Evolutionary conservation across 2,797 vertebrate genomes (phyloP).

Genomic region (Micropoecilia bifurca): DNA sequence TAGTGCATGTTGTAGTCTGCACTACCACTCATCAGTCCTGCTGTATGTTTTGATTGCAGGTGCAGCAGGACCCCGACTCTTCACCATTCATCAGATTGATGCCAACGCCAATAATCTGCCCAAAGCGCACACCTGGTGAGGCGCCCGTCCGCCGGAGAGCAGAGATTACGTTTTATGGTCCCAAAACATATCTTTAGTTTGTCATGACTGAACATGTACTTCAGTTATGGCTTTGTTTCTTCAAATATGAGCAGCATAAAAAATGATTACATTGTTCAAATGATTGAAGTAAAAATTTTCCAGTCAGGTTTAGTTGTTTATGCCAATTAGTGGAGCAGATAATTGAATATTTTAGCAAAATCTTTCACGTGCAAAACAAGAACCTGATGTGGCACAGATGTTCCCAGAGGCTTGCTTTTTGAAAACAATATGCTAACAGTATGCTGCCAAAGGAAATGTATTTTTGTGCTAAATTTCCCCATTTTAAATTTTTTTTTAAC

Average conservation of each 20-base stretch:
- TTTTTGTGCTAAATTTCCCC: too few species aligned
- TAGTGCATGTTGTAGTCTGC: background rate
- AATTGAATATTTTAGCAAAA: too few species aligned
- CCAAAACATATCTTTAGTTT: background rate
- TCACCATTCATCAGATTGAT: slow-evolving; percentile 98
- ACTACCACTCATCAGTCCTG: slow-evolving; percentile 5
- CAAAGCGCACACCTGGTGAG: slow-evolving; percentile 96
- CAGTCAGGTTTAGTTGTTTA: too few species aligned
- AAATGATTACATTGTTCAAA: background rate
- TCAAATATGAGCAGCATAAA: background rate
- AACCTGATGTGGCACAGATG: too few species aligned
- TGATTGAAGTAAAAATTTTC: background rate
- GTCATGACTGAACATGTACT: background rate
- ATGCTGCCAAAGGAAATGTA: too few species aligned
- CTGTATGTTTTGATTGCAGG: slow-evolving; percentile 75
- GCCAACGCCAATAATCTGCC: slow-evolving; percentile 95
- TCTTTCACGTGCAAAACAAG: too few species aligned
- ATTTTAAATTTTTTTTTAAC: too few species aligned
- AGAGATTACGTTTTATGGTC: too few species aligned
- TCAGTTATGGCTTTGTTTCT: background rate
- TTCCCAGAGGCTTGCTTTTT: too few species aligned
- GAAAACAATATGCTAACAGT: too few species aligned
- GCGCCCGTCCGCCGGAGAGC: background rate
- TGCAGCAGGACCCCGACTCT: slow-evolving; percentile 94
- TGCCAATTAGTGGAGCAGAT: too few species aligned